These are phyloP conservation scores for Poicephalus meyeri DNA, from an alignment of 2,113 vertebrate species.

Conservation along the genomic window DNA sequence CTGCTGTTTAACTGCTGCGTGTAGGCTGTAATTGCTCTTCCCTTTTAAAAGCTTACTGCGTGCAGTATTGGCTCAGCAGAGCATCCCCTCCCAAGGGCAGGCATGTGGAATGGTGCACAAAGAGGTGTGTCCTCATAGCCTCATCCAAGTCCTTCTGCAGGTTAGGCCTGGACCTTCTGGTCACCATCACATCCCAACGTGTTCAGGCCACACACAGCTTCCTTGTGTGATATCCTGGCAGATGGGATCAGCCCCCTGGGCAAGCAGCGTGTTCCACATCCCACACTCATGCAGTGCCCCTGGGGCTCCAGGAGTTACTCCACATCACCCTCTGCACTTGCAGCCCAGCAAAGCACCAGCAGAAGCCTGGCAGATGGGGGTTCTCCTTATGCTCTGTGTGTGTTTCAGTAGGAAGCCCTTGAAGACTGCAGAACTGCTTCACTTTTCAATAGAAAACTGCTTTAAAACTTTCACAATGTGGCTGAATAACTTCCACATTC, in stretches of 20 bases:
- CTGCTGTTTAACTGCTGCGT: not conserved
- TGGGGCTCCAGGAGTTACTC: not conserved
- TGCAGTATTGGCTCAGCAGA: not conserved
- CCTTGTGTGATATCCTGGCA: not conserved
- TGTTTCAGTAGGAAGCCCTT: not conserved
- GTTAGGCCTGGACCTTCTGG: not conserved
- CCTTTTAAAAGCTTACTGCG: not conserved
- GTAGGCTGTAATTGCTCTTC: not conserved
- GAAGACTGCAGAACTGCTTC: not conserved
- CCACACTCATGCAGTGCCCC: not conserved
- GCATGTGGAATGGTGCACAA: not conserved
- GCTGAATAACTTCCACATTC: accelerated
- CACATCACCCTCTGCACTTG: not conserved
- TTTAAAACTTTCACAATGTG: not conserved
- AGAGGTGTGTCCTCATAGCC: not conserved
- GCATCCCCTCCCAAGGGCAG: not conserved
- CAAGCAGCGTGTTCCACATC: not conserved
- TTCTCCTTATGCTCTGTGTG: not conserved
- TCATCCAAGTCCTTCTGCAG: not conserved
- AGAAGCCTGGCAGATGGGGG: not conserved
- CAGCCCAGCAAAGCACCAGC: not conserved
- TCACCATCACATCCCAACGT: not conserved
- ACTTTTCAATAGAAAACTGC: not conserved
- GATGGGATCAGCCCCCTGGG: not conserved
- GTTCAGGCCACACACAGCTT: not conserved